Evolutionary conservation across 1,140 invertebrate species (phyloP), one percentile per base, ranked within the genome.

Genomic region (Bursaphelenchus mucronatus): DNA sequence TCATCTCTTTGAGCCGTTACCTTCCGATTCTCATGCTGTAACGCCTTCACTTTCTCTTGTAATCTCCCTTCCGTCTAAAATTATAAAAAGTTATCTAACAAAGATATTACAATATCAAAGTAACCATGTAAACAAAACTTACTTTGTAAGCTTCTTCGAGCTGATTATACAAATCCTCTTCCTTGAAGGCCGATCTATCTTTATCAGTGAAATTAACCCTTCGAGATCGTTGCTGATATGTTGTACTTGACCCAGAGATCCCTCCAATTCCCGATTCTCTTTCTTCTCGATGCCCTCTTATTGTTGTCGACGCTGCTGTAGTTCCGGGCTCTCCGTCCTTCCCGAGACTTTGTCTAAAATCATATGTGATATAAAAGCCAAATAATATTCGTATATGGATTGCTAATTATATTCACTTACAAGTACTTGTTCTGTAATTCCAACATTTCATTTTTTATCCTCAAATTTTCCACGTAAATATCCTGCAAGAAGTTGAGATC

Each of bases 371-470:
- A 13, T 53, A 30, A 21, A 50, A 10, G n/a, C 8, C 21, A 59
- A 45, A n/a, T 19, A 50, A 45, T 61, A n/a, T n/a, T 21, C 9
- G 10, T 51, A 52, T 3, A 30, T 49, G 17, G 8, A 51, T 15
- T 8, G 15, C 13, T 61, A 10, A 44, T 11, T 11, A 19, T 30
- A 3, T 17, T 8, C 8, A 64, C 71, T 59, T 43, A 75, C 71
- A 73, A 72, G 58, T 76, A 73, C 1, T 19, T 47, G 51, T 76
- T 73, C 44, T 73, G 67, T 43, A 73, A 52, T 44, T 76, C 74
- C 5, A 73, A 47, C 21, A 76, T 53, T 30, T 76, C 70, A 43
- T 76, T 67, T 41, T 74, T 50, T 3, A 54, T 76, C 51, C 69
- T 68, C 46, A 73, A 57, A 57, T 73, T 73, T 51, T 73, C 63